Base-by-base conservation (phyloP, 30 jellyfish, hydroid and myxozoan species). In the Aurelia coerulea region DNA sequence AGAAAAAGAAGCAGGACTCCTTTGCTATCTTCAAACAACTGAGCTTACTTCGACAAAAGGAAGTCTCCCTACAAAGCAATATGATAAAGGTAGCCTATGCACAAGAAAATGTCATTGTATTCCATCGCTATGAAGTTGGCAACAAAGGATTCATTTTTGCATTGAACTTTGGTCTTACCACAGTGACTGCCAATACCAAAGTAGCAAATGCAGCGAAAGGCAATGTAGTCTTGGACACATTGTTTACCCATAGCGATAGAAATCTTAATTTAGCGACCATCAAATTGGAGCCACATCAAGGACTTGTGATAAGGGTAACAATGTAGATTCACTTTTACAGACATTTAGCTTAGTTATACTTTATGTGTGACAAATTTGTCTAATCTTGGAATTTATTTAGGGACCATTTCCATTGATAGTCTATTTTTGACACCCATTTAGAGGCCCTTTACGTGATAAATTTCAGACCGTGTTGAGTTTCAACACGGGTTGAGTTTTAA, bases 61-160 rank as follows among this genome's bases (percentile, higher is more conserved):
- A 84, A 34, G 65, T 63, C 39, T 63, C 87, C n/a, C 78, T 84
- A 51, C 76, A 73, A 19, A 64, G 93, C 62, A 29, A 42, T 8
- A 17, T 35, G 71, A 19, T 84, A 9, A 74, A 73, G 3, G 88
- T 84, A 2, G 37, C 50, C 65, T 58, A 73, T 42, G 93, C 93
- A 0, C 19, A 64, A 10, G 87, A 65, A 34, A 54, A 37, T 41
- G 73, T 52, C 14, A n/a, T 84, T 63, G 77, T 84, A 41, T 73
- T 68, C 16, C 87, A 85, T 11, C 83, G 89, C 67, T 75, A 15
- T 50, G 73, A n/a, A 33, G 49, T 72, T 10, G 88, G 85, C 11
- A 18, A 15, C 49, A 85, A 85, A 23, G 73, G 95, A 83, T 85
- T 35, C 59, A 53, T 85, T 2, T 60, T 85, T 37, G 95, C 89